A percentile compares a stretch with the other conserved stretches of the same genome.
Conservation (phyloP, 1,140 invertebrate genomes). For the Zaprionus inermis region DNA sequence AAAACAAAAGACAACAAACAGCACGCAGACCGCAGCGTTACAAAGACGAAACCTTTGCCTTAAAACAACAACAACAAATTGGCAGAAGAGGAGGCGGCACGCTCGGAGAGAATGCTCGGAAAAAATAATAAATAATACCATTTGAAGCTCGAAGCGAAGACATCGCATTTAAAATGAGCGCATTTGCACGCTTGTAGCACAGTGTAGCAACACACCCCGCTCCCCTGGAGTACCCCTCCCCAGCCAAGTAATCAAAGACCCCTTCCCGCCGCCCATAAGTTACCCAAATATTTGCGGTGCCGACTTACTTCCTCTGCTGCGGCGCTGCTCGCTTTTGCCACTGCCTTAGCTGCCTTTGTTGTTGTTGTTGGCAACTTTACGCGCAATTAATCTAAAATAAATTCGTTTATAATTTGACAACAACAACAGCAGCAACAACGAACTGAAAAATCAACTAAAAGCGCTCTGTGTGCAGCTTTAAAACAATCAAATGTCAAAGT, state of each 20-base stretch:
- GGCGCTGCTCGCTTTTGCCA: constrained; percentile 9
- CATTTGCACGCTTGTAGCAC: constrained; percentile 70
- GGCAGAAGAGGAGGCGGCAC: neutral
- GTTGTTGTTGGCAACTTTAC: constrained; percentile 70
- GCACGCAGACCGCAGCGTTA: constrained; percentile 30
- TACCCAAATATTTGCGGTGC: constrained; percentile 27
- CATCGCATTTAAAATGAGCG: constrained; percentile 75
- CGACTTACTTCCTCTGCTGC: constrained; percentile 38
- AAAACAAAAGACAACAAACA: constrained; percentile 81
- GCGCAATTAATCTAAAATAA: constrained; percentile 84
- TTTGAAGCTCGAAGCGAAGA: constrained; percentile 77
- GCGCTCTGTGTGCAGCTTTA: constrained; percentile 47
- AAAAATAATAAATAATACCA: constrained; percentile 81
- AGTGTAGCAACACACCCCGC: no score
- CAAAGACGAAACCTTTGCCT: constrained; percentile 41
- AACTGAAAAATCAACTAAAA: constrained; percentile 22
- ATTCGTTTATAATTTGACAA: constrained; percentile 84
- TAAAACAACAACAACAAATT: constrained; percentile 21
- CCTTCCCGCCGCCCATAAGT: neutral
- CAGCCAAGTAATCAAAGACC: constrained; percentile 26
- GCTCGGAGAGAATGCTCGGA: constrained; percentile 22
- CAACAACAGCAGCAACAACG: constrained; percentile 63
- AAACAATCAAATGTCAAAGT: constrained; percentile 71
- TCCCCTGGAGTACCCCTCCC: neutral
- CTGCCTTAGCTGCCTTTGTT: constrained; percentile 3